A percentile compares a stretch with the other conserved stretches of the same genome.
Conservation (phyloP, 2,797 vertebrate genomes). For the Aldrovandia affinis region DNA sequence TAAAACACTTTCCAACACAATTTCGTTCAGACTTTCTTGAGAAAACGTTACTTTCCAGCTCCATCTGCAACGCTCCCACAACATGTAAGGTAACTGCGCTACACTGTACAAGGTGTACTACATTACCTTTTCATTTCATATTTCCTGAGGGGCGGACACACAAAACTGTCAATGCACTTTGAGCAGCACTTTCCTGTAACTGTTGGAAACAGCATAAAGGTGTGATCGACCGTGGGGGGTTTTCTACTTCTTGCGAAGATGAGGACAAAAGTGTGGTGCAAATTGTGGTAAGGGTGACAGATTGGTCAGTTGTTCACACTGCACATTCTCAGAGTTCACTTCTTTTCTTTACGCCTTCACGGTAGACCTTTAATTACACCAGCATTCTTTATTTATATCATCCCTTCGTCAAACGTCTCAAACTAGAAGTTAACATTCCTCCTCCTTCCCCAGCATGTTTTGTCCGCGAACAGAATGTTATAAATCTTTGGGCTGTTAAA, state of each 20-base stretch:
- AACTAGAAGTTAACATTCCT: background rate
- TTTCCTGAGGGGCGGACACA: background rate
- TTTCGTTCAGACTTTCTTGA: no score
- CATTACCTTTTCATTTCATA: background rate
- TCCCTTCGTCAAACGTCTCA: background rate
- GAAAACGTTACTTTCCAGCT: no score
- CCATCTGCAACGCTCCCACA: no score
- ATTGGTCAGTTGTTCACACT: background rate
- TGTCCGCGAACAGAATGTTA: background rate
- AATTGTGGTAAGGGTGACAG: background rate
- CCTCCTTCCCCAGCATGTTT: background rate
- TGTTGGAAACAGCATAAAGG: no score
- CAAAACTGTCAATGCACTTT: background rate
- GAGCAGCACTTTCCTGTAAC: background rate
- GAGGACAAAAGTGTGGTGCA: background rate
- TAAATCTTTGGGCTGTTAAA: background rate
- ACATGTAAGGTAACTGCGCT: no score
- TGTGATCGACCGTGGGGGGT: no score
- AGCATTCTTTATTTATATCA: background rate
- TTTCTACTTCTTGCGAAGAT: background rate
- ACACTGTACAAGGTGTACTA: no score
- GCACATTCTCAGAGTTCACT: background rate
- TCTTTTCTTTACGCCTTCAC: background rate
- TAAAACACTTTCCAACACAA: no score
- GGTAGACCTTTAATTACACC: background rate